Evolutionary conservation across 2,113 vertebrate genomes (phyloP).

Genomic region (Baryphthengus martii): DNA sequence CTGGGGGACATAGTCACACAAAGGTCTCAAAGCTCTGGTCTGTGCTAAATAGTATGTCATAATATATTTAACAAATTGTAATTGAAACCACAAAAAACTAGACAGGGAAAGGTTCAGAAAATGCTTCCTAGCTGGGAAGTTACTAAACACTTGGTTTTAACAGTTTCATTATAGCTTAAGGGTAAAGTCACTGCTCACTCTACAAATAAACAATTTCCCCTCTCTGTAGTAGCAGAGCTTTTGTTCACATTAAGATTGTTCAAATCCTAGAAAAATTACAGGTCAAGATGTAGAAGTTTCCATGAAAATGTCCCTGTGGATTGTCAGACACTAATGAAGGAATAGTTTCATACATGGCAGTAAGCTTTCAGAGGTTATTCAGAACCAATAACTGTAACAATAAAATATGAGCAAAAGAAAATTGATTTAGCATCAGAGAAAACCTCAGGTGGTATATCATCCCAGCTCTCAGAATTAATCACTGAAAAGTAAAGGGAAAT

Average conservation of each 20-base stretch:
- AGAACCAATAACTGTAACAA: neutral
- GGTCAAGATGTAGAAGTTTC: neutral
- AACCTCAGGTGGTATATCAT: slow-evolving; percentile 2
- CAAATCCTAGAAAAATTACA: neutral
- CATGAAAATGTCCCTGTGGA: neutral
- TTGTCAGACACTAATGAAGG: neutral
- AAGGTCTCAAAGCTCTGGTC: neutral
- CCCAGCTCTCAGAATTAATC: neutral
- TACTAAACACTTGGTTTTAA: slow-evolving; percentile 4
- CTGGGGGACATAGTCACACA: neutral
- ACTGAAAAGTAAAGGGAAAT: neutral
- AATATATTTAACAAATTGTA: slow-evolving; percentile 39
- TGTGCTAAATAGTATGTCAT: slow-evolving; percentile 16
- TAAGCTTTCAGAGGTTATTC: slow-evolving; percentile 7
- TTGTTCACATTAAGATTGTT: neutral
- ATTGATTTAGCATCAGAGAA: slow-evolving; percentile 34
- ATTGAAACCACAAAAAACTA: slow-evolving; percentile 15
- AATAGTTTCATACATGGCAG: neutral
- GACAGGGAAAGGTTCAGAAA: neutral
- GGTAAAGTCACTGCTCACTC: neutral
- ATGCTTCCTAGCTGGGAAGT: neutral
- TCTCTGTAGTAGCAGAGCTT: neutral
- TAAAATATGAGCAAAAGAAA: slow-evolving; percentile 31
- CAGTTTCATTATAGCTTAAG: slow-evolving; percentile 25
- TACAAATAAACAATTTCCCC: neutral